phyloP scores from a whole-genome alignment of 2,113 vertebrate species.

The Calidris pugnax region DNA sequence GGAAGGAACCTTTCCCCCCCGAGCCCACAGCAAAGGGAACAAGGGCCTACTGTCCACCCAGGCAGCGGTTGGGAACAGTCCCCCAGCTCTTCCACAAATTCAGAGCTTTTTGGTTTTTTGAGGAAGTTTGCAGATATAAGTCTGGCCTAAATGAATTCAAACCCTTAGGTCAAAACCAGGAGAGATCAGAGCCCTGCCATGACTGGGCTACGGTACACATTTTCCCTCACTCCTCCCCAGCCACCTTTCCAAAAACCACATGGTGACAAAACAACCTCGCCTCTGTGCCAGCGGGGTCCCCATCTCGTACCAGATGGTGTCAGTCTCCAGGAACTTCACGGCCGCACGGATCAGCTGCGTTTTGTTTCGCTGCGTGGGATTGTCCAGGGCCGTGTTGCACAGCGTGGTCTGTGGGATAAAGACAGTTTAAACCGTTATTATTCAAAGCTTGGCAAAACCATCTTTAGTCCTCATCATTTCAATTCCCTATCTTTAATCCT shows the following conservation, averaged over 20 bases:
- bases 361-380: conserved; percentile 87
- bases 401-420: conserved; percentile 84
- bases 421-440: neutral
- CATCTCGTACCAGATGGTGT: conserved; percentile 87
- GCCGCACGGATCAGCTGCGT: conserved; percentile 86
- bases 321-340: conserved; percentile 94
- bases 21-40: neutral
- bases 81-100: neutral
- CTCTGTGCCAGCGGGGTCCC: neutral
- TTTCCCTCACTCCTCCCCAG: neutral
- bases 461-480: neutral
- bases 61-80: neutral
- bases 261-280: accelerated
- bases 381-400: conserved; percentile 95
- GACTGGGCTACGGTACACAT: neutral
- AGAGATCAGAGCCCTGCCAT: neutral
- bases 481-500: neutral
- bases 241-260: neutral
- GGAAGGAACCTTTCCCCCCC: neutral
- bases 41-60: neutral
- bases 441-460: neutral
- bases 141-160: neutral
- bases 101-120: neutral
- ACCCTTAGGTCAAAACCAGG: neutral
- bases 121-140: neutral